phyloP scores from a whole-genome alignment of 2,113 vertebrate genomes.

The Athene cunicularia region DNA sequence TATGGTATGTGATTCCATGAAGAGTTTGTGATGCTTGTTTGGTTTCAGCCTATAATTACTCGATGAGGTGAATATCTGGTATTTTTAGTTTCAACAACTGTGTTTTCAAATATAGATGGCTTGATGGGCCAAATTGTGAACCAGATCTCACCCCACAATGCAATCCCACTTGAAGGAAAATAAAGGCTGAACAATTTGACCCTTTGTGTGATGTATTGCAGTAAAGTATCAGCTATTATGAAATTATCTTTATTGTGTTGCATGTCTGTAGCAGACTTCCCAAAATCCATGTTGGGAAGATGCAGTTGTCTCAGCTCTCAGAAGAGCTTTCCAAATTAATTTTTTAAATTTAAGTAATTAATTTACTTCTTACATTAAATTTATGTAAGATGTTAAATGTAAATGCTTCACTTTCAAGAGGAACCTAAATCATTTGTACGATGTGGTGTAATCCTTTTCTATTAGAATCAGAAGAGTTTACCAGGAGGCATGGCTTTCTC shows the following conservation, averaged over 20 bases:
- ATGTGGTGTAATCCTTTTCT: background rate
- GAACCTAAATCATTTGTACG: constrained; percentile 5
- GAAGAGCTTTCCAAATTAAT: constrained; percentile 58
- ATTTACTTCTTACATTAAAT: constrained; percentile 22
- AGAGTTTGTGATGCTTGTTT: background rate
- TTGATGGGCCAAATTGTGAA: background rate
- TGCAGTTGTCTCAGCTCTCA: background rate
- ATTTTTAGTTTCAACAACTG: background rate
- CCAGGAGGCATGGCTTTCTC: background rate
- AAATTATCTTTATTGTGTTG: background rate
- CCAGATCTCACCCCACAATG: background rate
- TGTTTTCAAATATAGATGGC: background rate
- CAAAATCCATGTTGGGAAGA: background rate
- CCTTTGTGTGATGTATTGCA: background rate
- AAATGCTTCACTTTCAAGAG: constrained; percentile 50
- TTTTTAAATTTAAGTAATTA: constrained; percentile 50
- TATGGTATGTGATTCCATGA: background rate
- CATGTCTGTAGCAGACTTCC: background rate
- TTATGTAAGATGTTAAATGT: constrained; percentile 58
- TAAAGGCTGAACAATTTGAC: background rate
- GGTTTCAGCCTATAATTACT: background rate
- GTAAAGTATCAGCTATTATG: background rate
- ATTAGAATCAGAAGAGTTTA: background rate
- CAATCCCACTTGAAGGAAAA: background rate
- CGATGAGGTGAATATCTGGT: background rate